phyloP scores from a whole-genome alignment of 1,140 invertebrate genomes.

The Diachasma alloeum region DNA sequence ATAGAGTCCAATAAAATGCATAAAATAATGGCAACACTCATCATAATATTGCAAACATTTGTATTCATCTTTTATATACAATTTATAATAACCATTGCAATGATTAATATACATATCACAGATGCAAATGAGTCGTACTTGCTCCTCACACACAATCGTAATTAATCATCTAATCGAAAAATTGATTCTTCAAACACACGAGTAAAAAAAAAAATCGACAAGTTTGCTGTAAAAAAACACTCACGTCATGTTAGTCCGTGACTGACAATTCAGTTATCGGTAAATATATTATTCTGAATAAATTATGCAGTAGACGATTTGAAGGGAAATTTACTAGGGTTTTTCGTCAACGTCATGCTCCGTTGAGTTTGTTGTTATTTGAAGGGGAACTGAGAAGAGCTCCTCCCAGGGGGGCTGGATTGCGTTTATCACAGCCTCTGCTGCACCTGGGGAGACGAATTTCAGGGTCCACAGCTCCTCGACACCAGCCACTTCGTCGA shows the following conservation, averaged over 20 bases:
- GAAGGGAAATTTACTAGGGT: background rate
- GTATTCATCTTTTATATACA: background rate
- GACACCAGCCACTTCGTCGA: slow-evolving; percentile 50
- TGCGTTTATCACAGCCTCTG: slow-evolving; percentile 56
- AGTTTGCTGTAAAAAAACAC: no score
- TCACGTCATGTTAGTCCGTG: no score
- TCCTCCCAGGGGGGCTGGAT: slow-evolving; percentile 61
- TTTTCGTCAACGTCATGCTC: background rate
- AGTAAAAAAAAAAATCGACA: background rate
- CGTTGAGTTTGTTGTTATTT: slow-evolving; percentile 41
- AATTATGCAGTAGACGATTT: background rate
- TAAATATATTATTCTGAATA: background rate
- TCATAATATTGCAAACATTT: background rate
- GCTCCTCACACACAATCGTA: background rate
- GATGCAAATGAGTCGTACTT: background rate
- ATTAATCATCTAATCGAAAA: background rate
- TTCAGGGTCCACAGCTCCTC: slow-evolving; percentile 56
- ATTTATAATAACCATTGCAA: background rate
- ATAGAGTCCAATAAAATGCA: no score
- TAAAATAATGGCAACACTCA: no score
- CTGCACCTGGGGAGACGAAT: slow-evolving; percentile 51
- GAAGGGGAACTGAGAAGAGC: slow-evolving; percentile 59
- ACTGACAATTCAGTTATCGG: background rate
- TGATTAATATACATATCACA: background rate
- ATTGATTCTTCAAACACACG: background rate